These are phyloP conservation scores for Abscondita cerata DNA, from an alignment of 2,888 invertebrate species.

Conservation along the genomic window DNA sequence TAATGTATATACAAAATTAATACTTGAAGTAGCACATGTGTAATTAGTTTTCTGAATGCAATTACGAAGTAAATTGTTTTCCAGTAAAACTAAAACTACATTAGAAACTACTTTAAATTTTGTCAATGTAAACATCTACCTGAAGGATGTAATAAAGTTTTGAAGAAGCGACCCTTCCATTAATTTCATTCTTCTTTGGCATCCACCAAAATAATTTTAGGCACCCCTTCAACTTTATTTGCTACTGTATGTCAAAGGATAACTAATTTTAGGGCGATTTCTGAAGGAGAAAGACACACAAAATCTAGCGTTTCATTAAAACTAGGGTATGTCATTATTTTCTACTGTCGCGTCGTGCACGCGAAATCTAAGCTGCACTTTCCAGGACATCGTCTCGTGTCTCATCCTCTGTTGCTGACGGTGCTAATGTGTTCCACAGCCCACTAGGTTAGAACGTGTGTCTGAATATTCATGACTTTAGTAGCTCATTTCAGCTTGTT, in stretches of 20 bases:
- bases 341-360: slow-evolving; percentile 19
- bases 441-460: slow-evolving; percentile 42
- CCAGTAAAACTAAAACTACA: background rate
- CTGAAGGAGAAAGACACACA: slow-evolving; percentile 19
- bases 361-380: slow-evolving; percentile 36
- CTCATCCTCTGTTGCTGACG: slow-evolving; percentile 37
- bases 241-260: slow-evolving; percentile 18
- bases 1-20: background rate
- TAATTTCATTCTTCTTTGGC: slow-evolving; percentile 9
- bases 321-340: slow-evolving; percentile 21
- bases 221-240: slow-evolving; percentile 6
- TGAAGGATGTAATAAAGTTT: slow-evolving; percentile 7
- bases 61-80: slow-evolving; percentile 2
- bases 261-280: slow-evolving; percentile 9
- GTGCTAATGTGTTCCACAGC: slow-evolving; percentile 41
- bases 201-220: slow-evolving; percentile 16
- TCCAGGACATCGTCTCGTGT: slow-evolving; percentile 23
- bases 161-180: background rate
- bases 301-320: slow-evolving; percentile 30
- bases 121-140: background rate
- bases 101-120: slow-evolving; percentile 3
- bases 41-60: slow-evolving; percentile 5
- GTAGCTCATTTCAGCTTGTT: slow-evolving; percentile 43
- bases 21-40: background rate
- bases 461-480: slow-evolving; percentile 45